These are phyloP conservation scores for Trichonephila inaurata DNA, from an alignment of 1,140 invertebrate genomes.

Conservation along the genomic window DNA sequence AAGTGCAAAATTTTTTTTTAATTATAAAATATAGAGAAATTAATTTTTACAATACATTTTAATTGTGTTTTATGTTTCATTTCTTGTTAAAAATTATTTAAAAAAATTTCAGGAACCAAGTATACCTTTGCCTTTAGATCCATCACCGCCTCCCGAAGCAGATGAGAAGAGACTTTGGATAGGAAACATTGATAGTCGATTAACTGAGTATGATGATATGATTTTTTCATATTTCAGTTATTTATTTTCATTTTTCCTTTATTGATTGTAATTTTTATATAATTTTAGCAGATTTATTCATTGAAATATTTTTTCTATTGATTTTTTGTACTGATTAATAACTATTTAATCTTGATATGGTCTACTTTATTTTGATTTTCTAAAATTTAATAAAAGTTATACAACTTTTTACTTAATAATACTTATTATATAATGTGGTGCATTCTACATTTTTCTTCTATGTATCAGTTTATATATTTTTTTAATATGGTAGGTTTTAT, in stretches of 20 bases:
- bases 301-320: not conserved
- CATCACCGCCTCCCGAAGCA: slow-evolving; percentile 83
- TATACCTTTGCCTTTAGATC: slow-evolving; percentile 82
- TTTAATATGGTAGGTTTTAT: too few species aligned
- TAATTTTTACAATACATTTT: too few species aligned
- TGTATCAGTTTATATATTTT: too few species aligned
- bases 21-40: too few species aligned
- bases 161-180: slow-evolving; percentile 92
- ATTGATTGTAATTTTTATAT: too few species aligned
- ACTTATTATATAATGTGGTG: too few species aligned
- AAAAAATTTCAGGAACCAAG: slow-evolving; percentile 20
- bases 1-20: too few species aligned
- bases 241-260: not conserved
- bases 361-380: not conserved
- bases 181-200: slow-evolving; percentile 91
- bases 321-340: not conserved
- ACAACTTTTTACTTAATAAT: too few species aligned
- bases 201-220: slow-evolving; percentile 91
- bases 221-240: slow-evolving; percentile 77
- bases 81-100: too few species aligned
- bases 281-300: too few species aligned
- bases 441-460: too few species aligned
- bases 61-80: too few species aligned
- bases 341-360: not conserved
- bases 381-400: not conserved